Evolutionary conservation across 2,797 vertebrate species (phyloP), one percentile per base, ranked within the genome.

Genomic region (Lepilemur ruficaudatus): DNA sequence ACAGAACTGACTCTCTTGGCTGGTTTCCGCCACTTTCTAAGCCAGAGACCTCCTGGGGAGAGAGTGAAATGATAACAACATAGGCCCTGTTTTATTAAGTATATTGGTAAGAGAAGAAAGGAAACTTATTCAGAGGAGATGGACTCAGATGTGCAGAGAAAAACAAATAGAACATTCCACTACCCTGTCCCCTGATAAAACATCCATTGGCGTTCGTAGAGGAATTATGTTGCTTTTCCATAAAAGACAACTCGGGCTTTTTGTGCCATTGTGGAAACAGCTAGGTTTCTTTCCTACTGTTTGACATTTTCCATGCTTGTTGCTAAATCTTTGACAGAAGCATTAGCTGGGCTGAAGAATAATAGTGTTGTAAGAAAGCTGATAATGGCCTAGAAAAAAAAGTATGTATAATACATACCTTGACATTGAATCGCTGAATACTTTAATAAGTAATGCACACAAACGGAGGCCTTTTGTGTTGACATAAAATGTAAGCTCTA

Each of bases 401-500:
- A 83, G 52, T 85, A 5, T 72, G 76, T 91, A 9, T 93, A 97
- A 91, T 93, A 96, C 91, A 10, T 73, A 84, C 96, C 97, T 97
- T 97, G 97, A 98, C 97, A 97, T 69, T 92, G 95, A 97, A 96
- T 96, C 85, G 9, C 93, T 97, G 97, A 97, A 95, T 95, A 93
- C 96, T 97, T 97, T 97, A 97, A 97, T 97, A 97, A 95, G 96
- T 95, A 96, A 95, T 96, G 93, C 95, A 95, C 96, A 97, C 97
- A 97, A 93, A 95, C 57, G 50, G 97, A 95, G 97, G 95, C 96
- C 97, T 97, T 98, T 98, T 97, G 96, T 98, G 95, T 97, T 98
- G 97, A 97, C 98, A 97, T 90, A 95, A 97, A 98, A 96, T 90
- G 96, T 97, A 97, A 96, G 95, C 93, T 91, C 91, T 96, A 25